These are phyloP conservation scores for Yponomeuta sedellus DNA, from an alignment of 2,888 invertebrate genomes.

Conservation along the genomic window DNA sequence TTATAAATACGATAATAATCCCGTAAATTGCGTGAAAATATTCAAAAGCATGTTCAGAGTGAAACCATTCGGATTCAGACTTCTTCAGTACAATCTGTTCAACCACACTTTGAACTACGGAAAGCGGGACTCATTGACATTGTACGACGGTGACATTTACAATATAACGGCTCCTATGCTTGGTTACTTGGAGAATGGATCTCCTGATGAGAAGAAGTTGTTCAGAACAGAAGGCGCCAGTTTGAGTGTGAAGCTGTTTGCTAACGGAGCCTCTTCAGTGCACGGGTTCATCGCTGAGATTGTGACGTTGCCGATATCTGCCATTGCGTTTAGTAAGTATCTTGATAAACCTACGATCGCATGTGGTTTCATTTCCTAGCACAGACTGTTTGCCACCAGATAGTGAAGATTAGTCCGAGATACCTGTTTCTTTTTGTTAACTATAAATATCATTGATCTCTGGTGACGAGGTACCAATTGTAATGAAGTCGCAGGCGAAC, in stretches of 20 bases:
- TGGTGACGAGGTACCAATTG: too few species aligned
- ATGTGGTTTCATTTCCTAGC: background rate
- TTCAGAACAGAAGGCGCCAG: conserved; percentile 86
- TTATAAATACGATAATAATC: conserved; percentile 97
- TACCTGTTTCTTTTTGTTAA: too few species aligned
- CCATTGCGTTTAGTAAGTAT: conserved; percentile 90
- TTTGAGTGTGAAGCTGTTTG: conserved; percentile 92
- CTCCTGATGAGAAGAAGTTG: conserved; percentile 82
- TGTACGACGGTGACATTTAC: conserved; percentile 96
- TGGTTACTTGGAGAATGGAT: conserved; percentile 83
- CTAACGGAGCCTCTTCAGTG: conserved; percentile 94
- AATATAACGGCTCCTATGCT: conserved; percentile 86
- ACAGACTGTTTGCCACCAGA: background rate
- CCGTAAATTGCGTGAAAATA: conserved; percentile 98
- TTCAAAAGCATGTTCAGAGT: conserved; percentile 90
- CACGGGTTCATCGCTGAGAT: conserved; percentile 99
- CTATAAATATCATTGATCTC: too few species aligned
- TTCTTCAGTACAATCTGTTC: conserved; percentile 94
- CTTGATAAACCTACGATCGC: background rate
- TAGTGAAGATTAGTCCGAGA: too few species aligned
- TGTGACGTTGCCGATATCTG: conserved; percentile 94
- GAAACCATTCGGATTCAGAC: conserved; percentile 92
- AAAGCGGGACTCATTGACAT: conserved; percentile 87
- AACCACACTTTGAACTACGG: conserved; percentile 89
- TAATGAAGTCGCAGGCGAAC: too few species aligned